Conservation (phyloP, 2,888 invertebrate genomes). For the Epirrhoe alternata region DNA sequence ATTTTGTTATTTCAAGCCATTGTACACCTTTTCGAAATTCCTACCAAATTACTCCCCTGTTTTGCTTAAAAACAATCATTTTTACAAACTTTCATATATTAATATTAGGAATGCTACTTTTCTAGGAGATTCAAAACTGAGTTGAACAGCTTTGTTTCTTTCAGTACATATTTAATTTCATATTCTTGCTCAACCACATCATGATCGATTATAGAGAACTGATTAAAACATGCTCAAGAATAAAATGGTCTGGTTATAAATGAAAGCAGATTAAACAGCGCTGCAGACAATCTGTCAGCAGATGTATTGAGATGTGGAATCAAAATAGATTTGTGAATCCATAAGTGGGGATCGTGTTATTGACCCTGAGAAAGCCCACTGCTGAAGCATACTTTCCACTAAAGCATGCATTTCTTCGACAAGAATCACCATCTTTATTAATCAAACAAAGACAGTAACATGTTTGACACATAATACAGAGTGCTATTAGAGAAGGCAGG, state of each 20-base stretch:
- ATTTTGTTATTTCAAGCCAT: too few species aligned
- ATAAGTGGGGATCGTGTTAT: conserved; percentile 36
- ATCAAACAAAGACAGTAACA: too few species aligned
- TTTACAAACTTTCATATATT: background rate
- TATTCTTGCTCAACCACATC: conserved; percentile 13
- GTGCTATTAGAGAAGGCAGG: background rate
- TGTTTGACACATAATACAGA: too few species aligned
- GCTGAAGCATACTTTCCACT: conserved; percentile 17
- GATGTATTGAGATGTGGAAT: conserved; percentile 13
- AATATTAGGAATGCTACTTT: background rate
- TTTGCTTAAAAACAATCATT: too few species aligned
- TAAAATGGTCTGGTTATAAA: conserved; percentile 9
- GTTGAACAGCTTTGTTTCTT: background rate
- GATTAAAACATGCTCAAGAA: conserved; percentile 25
- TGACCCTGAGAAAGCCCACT: conserved; percentile 34
- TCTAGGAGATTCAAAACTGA: too few species aligned
- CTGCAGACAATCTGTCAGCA: conserved; percentile 13
- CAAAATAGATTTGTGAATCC: conserved; percentile 31
- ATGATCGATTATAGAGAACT: conserved; percentile 10
- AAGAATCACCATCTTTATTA: background rate
- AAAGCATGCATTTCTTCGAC: conserved; percentile 4
- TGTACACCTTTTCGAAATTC: too few species aligned
- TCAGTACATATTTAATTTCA: conserved; percentile 9
- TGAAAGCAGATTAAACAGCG: conserved; percentile 12
- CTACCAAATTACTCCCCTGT: too few species aligned